Evolutionary conservation across 2,888 invertebrate species (phyloP).

Genomic region (Iselma pallidipennis): DNA sequence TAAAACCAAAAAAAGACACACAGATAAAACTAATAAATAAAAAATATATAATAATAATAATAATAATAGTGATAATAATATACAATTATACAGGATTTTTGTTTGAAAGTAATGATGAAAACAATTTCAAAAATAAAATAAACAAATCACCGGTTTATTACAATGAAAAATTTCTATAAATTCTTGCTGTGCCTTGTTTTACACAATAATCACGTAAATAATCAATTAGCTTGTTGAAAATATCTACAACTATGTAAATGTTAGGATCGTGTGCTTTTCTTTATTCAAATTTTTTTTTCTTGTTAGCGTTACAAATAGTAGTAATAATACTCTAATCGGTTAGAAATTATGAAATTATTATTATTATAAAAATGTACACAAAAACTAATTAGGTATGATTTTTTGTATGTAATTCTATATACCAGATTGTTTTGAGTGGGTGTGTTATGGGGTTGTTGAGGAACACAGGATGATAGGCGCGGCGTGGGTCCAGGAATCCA

Average conservation of each 20-base stretch:
- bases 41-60: background rate
- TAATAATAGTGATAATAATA: constrained; percentile 39
- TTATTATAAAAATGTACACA: constrained; percentile 48
- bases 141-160: constrained; percentile 24
- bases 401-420: constrained; percentile 8
- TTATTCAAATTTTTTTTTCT: constrained; percentile 21
- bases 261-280: constrained; percentile 29
- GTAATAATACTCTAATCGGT: constrained; percentile 44
- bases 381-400: constrained; percentile 32
- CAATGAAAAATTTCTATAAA: constrained; percentile 26
- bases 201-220: constrained; percentile 27
- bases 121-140: constrained; percentile 24
- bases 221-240: constrained; percentile 40
- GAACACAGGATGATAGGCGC: constrained; percentile 6
- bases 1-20: constrained; percentile 41
- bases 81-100: constrained; percentile 40
- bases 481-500: background rate
- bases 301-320: constrained; percentile 43
- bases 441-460: constrained; percentile 24
- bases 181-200: constrained; percentile 27
- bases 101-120: constrained; percentile 22
- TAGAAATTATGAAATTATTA: constrained; percentile 40
- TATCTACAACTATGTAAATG: constrained; percentile 37
- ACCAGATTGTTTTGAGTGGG: background rate
- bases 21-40: constrained; percentile 39